Evolutionary conservation across 2,113 vertebrate species (phyloP).

Genomic region (Phaethon lepturus): DNA sequence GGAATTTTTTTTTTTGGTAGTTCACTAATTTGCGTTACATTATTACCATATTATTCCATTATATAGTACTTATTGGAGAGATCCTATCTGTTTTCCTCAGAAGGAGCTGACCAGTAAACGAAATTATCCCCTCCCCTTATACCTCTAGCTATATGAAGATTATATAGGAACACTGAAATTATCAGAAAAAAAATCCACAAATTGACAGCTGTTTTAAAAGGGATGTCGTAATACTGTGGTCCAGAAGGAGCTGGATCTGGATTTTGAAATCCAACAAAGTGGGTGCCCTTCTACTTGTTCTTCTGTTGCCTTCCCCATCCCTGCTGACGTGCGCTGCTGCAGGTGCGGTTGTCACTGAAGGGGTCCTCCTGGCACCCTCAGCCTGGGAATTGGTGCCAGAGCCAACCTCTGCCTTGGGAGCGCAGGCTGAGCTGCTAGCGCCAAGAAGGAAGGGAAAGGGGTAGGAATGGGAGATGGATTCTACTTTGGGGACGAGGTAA

Average conservation of each 20-base stretch:
- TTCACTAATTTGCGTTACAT: neutral
- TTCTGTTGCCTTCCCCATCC: neutral
- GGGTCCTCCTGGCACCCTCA: neutral
- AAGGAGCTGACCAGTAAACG: neutral
- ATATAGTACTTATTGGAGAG: neutral
- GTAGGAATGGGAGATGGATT: neutral
- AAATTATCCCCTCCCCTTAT: neutral
- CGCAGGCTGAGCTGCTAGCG: neutral
- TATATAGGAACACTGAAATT: neutral
- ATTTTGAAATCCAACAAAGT: neutral
- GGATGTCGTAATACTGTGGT: neutral
- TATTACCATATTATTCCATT: neutral
- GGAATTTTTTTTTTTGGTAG: neutral
- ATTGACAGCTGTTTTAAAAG: neutral
- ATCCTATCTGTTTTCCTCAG: neutral
- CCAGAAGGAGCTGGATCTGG: neutral
- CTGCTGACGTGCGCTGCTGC: accelerated
- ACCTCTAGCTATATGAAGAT: neutral
- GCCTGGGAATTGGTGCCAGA: neutral
- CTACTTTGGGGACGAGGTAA: accelerated
- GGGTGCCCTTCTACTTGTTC: neutral
- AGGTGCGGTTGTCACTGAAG: neutral
- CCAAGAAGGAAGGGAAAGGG: neutral
- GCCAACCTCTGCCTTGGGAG: neutral
- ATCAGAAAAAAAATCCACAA: neutral